Percentiles rank a stretch among this genome's conserved stretches.
Conservation (phyloP, 2,888 invertebrate species). For the Ferrisia virgata region DNA sequence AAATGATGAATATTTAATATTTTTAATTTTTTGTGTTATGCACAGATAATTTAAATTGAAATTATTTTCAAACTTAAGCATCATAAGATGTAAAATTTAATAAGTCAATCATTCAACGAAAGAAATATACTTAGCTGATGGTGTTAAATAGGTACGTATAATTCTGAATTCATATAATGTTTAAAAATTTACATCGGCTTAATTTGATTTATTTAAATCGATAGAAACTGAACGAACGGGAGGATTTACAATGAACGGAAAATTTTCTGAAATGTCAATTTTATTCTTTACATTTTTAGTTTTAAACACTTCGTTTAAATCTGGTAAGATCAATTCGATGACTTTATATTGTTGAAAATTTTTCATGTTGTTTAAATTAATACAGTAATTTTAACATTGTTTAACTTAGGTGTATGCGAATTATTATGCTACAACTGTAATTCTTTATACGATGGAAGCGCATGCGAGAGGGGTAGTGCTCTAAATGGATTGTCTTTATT, state of each 20-base stretch:
- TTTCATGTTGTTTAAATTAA: not conserved
- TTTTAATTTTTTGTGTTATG: not conserved
- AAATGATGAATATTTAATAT: not conserved
- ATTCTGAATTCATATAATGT: not conserved
- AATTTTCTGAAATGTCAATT: not conserved
- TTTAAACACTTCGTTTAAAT: not conserved
- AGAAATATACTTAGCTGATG: not conserved
- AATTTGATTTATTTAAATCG: not conserved
- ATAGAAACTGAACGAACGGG: not conserved
- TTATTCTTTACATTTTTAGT: not conserved
- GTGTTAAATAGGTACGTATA: not conserved
- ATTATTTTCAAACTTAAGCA: not conserved
- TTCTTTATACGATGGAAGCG: slow-evolving; percentile 56
- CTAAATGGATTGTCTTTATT: not conserved
- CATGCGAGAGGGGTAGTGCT: not conserved
- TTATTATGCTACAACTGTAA: slow-evolving; percentile 72
- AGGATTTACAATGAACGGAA: not conserved
- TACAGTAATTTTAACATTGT: not conserved
- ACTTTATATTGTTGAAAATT: not conserved
- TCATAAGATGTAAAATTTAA: not conserved
- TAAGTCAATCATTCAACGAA: too few relatives aligned
- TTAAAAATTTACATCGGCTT: not conserved
- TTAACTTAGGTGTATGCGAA: slow-evolving; percentile 12
- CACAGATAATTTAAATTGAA: not conserved
- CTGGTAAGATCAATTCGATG: not conserved